Evolutionary conservation across 2,113 vertebrate genomes (phyloP).

Genomic region (Syngnathus floridae): DNA sequence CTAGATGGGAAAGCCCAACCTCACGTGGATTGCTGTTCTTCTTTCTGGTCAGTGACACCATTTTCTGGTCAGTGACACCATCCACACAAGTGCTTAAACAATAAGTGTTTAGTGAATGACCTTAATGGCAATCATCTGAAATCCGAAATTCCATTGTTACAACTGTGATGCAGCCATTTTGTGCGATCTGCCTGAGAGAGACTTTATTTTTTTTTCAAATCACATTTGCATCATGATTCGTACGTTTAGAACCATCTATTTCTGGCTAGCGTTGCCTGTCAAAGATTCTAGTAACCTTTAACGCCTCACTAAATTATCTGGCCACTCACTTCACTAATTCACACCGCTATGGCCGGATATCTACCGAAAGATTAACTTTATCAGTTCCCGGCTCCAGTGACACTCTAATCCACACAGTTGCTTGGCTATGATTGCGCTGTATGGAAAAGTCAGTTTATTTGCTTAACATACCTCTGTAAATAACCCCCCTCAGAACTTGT

Average conservation of each 20-base stretch:
- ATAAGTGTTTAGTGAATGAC: too few species aligned
- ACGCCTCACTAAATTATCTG: conserved; percentile 49
- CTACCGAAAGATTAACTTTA: conserved; percentile 68
- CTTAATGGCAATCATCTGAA: too few species aligned
- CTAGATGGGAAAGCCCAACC: too few species aligned
- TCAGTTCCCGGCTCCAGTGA: conserved; percentile 63
- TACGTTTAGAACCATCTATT: background rate
- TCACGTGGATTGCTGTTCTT: too few species aligned
- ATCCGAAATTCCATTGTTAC: too few species aligned
- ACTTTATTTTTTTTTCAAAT: background rate
- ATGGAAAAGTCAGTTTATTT: conserved; percentile 56
- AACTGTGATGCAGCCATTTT: background rate
- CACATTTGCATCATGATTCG: background rate
- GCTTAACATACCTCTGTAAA: background rate
- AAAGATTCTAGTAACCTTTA: conserved; percentile 49
- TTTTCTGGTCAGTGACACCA: too few species aligned
- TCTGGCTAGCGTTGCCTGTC: conserved; percentile 4
- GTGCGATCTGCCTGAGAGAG: background rate
- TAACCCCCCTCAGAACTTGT: background rate
- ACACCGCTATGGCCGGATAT: conserved; percentile 59
- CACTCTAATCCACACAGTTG: conserved; percentile 68
- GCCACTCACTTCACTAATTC: conserved; percentile 54
- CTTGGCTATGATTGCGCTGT: conserved; percentile 44
- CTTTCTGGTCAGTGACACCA: too few species aligned
- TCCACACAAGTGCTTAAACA: too few species aligned